These are phyloP conservation scores for Sarcophaga carnaria DNA, from an alignment of 2,888 invertebrate genomes.

Conservation along the genomic window DNA sequence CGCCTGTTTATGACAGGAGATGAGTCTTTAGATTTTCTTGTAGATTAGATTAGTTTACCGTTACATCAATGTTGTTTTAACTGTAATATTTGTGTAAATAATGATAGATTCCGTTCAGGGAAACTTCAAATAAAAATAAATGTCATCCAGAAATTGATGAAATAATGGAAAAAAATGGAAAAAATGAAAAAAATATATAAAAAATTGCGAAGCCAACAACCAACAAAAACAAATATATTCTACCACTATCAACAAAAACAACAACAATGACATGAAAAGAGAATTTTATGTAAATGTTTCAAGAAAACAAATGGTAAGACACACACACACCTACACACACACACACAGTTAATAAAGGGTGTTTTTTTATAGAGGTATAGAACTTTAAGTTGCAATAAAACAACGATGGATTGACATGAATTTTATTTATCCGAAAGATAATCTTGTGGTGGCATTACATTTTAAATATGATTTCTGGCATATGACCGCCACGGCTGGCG, in stretches of 20 bases:
- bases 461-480: too few relatives aligned
- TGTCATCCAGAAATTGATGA: constrained; percentile 46
- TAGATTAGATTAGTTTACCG: background rate
- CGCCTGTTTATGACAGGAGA: too few relatives aligned
- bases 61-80: background rate
- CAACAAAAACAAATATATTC: too few relatives aligned
- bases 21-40: too few relatives aligned
- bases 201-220: background rate
- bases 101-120: constrained; percentile 16
- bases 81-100: constrained; percentile 11
- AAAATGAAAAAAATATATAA: constrained; percentile 9
- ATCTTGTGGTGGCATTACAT: too few relatives aligned
- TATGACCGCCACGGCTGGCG: too few relatives aligned
- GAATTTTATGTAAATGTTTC: background rate
- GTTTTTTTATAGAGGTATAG: too few relatives aligned
- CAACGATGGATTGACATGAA: too few relatives aligned
- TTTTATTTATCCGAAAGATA: too few relatives aligned
- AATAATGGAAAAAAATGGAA: background rate
- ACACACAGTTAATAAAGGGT: background rate
- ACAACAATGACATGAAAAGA: background rate
- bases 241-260: background rate
- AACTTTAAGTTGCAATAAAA: too few relatives aligned
- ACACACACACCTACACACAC: background rate
- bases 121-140: constrained; percentile 39
- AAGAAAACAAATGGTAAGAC: background rate